These are phyloP conservation scores for Epistrophe eligans DNA, from an alignment of 2,888 invertebrate species.

Conservation along the genomic window DNA sequence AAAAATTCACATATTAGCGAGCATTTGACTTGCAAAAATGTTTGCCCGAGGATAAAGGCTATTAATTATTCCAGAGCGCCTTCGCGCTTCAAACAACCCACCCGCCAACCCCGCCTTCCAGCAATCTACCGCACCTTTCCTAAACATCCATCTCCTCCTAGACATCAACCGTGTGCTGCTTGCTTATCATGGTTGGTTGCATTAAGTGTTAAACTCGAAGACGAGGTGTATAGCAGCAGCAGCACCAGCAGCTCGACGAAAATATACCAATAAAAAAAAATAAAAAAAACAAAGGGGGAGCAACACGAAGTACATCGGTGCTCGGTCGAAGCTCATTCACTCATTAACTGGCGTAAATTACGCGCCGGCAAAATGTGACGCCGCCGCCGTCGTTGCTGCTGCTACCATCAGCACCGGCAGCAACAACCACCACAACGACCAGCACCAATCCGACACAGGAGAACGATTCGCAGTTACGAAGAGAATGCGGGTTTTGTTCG, in stretches of 20 bases:
- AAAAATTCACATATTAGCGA: conserved; percentile 69
- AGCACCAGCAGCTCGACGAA: conserved; percentile 19
- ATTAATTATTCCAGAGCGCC: conserved; percentile 69
- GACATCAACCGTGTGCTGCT: conserved; percentile 1
- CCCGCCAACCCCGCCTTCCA: too few relatives aligned
- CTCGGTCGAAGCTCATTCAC: conserved; percentile 71
- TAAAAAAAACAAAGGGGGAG: conserved; percentile 3
- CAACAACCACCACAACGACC: neutral
- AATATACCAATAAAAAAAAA: neutral
- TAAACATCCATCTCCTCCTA: conserved; percentile 13
- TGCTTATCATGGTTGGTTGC: conserved; percentile 20
- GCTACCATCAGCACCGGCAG: neutral
- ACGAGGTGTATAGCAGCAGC: conserved; percentile 28
- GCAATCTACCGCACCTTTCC: neutral
- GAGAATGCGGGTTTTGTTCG: conserved; percentile 48
- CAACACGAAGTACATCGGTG: conserved; percentile 11
- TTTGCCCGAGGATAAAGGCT: conserved; percentile 65
- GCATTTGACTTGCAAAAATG: conserved; percentile 64
- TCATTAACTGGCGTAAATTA: conserved; percentile 76
- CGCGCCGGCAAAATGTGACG: conserved; percentile 54
- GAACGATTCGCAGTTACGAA: conserved; percentile 25
- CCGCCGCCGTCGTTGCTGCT: conserved; percentile 7
- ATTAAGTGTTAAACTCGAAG: conserved; percentile 28
- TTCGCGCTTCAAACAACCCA: neutral
- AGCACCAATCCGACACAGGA: conserved; percentile 16